Evolutionary conservation across 2,797 vertebrate species (phyloP).

Genomic region (Triplophysa bombifrons): DNA sequence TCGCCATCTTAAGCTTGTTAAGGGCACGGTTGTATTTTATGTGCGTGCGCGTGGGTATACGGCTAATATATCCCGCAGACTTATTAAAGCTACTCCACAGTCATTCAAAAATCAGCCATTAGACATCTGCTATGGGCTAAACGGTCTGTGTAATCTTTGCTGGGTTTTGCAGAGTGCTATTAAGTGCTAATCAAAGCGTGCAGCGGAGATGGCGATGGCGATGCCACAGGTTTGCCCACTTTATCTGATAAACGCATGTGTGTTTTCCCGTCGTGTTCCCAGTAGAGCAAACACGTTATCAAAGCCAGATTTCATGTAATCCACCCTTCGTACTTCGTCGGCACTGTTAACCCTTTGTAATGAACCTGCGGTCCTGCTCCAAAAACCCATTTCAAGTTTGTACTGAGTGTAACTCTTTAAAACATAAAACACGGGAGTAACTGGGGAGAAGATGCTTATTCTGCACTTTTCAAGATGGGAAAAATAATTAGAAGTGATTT

Average conservation of each 20-base stretch:
- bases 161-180: constrained; percentile 40
- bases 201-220: constrained; percentile 3
- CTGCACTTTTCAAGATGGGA: neutral
- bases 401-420: constrained; percentile 18
- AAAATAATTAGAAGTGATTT: constrained; percentile 4
- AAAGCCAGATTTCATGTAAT: constrained; percentile 3
- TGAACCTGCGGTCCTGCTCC: constrained; percentile 21
- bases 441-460: neutral
- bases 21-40: constrained; percentile 42
- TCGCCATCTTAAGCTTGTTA: constrained; percentile 42
- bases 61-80: constrained; percentile 38
- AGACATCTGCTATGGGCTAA: constrained; percentile 47
- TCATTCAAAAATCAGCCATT: constrained; percentile 40
- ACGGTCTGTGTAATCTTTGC: constrained; percentile 47
- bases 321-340: neutral
- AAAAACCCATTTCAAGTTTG: constrained; percentile 32
- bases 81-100: constrained; percentile 46
- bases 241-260: constrained; percentile 5
- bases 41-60: neutral
- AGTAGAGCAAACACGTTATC: neutral
- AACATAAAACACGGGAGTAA: neutral
- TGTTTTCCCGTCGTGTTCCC: neutral
- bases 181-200: constrained; percentile 48
- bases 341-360: constrained; percentile 40
- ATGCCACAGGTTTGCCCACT: neutral